Conservation (phyloP, 1,140 invertebrate species). For the Conus betulinus region DNA sequence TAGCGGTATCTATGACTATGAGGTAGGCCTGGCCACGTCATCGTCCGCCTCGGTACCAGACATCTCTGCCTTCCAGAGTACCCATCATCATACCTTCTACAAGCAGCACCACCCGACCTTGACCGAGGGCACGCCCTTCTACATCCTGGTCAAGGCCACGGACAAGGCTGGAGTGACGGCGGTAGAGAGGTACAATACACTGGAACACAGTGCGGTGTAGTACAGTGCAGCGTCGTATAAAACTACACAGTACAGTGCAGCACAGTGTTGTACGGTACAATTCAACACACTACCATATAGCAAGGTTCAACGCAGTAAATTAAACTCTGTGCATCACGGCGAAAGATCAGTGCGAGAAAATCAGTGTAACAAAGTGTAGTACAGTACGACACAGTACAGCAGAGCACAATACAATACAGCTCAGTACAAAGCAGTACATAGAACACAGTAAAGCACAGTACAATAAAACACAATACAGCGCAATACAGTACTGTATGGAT, state of each 20-base stretch:
- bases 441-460: too few species aligned
- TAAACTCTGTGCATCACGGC: too few species aligned
- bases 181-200: constrained; percentile 38
- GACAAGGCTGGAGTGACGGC: constrained; percentile 44
- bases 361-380: too few species aligned
- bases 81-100: constrained; percentile 43
- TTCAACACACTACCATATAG: not conserved
- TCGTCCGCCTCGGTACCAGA: constrained; percentile 31
- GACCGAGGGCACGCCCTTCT: constrained; percentile 47
- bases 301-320: not conserved
- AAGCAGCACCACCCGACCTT: constrained; percentile 45
- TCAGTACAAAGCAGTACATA: too few species aligned
- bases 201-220: too few species aligned
- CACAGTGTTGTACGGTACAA: not conserved
- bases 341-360: too few species aligned
- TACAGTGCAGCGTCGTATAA: not conserved
- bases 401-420: too few species aligned
- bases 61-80: constrained; percentile 40
- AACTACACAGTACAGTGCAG: not conserved
- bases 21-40: constrained; percentile 46
- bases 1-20: constrained; percentile 49
- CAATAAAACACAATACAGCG: too few species aligned
- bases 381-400: too few species aligned
- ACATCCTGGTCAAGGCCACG: constrained; percentile 48
- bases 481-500: too few species aligned